Evolutionary conservation across 2,888 invertebrate genomes (phyloP).

Genomic region (Ectropis crepuscularia): DNA sequence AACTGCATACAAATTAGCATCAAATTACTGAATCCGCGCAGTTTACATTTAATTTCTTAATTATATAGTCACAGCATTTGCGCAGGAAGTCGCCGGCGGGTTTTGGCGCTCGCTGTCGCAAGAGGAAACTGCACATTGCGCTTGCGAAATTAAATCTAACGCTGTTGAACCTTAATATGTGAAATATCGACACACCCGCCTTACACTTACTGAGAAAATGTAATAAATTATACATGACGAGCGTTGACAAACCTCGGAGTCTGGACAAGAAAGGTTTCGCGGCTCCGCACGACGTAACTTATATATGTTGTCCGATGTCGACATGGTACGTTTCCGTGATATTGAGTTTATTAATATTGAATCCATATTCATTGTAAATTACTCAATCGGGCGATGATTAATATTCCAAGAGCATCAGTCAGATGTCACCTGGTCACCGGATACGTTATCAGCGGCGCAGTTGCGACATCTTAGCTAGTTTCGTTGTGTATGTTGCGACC

Average conservation of each 20-base stretch:
- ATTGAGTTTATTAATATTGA: constrained; percentile 7
- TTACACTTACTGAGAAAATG: constrained; percentile 3
- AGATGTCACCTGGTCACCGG: constrained; percentile 7
- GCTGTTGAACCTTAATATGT: neutral
- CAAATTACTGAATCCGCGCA: constrained; percentile 7
- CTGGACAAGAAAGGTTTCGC: constrained; percentile 3
- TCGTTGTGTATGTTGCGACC: too few species aligned
- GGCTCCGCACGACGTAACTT: neutral
- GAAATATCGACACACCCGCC: constrained; percentile 4
- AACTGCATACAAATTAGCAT: neutral
- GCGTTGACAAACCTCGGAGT: constrained; percentile 6
- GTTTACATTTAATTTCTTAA: constrained; percentile 19
- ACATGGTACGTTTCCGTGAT: constrained; percentile 2
- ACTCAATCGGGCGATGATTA: constrained; percentile 11
- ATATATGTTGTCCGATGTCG: neutral
- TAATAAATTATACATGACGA: constrained; percentile 15
- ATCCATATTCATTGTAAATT: constrained; percentile 18
- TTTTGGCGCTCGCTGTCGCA: constrained; percentile 30
- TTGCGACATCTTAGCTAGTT: neutral
- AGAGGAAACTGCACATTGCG: constrained; percentile 30
- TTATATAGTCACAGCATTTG: constrained; percentile 3
- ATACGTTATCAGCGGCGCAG: neutral
- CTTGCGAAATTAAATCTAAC: constrained; percentile 24
- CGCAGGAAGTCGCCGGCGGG: constrained; percentile 18
- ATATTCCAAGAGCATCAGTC: constrained; percentile 18